A percentile compares a stretch with the other conserved stretches of the same genome.
These are phyloP conservation scores for Hippoglossus hippoglossus DNA, from an alignment of 2,797 vertebrate species.

Conservation along the genomic window DNA sequence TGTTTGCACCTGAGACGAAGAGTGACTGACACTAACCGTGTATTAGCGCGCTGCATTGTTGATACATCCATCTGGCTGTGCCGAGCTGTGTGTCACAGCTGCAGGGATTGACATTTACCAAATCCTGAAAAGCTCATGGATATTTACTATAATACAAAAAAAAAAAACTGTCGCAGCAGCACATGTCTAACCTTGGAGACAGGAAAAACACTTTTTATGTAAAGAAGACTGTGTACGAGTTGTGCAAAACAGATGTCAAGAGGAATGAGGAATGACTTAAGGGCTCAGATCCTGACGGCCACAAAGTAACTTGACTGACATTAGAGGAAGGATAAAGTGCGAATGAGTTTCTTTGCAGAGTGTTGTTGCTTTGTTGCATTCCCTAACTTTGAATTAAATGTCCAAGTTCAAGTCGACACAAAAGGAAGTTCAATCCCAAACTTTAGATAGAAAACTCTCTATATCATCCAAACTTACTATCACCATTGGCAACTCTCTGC, in stretches of 20 bases:
- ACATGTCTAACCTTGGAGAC: conserved; percentile 26
- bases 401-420: not conserved
- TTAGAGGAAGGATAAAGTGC: conserved; percentile 14
- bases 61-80: conserved; percentile 30
- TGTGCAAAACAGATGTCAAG: conserved; percentile 46
- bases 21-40: conserved; percentile 51
- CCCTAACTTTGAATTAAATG: not conserved
- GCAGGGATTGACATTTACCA: conserved; percentile 52
- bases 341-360: conserved; percentile 17
- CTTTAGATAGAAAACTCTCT: not conserved
- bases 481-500: too few species aligned
- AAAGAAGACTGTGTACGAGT: not conserved
- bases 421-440: not conserved
- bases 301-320: conserved; percentile 23
- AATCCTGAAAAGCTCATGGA: conserved; percentile 49
- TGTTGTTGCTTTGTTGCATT: not conserved
- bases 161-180: not conserved
- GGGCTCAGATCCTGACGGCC: conserved; percentile 46
- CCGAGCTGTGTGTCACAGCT: conserved; percentile 45
- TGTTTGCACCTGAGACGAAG: conserved; percentile 27
- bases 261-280: conserved; percentile 37
- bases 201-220: not conserved
- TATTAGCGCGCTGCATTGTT: conserved; percentile 42
- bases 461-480: not conserved
- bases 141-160: conserved; percentile 50